Evolutionary conservation across 2,888 invertebrate genomes (phyloP).

Genomic region (Phyllotreta striolata): DNA sequence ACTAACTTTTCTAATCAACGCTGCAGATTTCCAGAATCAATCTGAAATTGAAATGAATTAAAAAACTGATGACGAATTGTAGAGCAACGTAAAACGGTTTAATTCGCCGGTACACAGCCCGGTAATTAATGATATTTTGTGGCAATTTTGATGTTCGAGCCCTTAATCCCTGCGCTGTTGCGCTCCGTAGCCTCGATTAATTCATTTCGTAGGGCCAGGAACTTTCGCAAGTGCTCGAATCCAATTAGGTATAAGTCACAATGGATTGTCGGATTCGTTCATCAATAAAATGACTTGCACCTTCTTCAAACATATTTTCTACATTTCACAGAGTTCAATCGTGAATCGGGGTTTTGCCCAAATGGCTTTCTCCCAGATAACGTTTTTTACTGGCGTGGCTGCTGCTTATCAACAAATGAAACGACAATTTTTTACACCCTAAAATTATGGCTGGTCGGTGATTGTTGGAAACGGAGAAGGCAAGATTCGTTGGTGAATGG

Average conservation of each 20-base stretch:
- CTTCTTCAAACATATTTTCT: conserved; percentile 46
- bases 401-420: conserved; percentile 39
- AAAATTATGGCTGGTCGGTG: conserved; percentile 15
- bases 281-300: conserved; percentile 47
- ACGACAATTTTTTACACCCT: conserved; percentile 37
- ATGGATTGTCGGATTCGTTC: conserved; percentile 47
- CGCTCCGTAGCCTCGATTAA: conserved; percentile 55
- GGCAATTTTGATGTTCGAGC: conserved; percentile 56
- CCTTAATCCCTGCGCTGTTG: conserved; percentile 46
- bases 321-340: conserved; percentile 50
- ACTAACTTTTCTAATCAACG: neutral
- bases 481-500: conserved; percentile 3
- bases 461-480: conserved; percentile 3
- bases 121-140: conserved; percentile 57
- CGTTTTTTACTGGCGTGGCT: conserved; percentile 35
- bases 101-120: conserved; percentile 40
- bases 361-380: conserved; percentile 39
- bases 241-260: conserved; percentile 60
- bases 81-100: conserved; percentile 43
- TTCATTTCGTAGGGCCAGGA: conserved; percentile 53
- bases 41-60: conserved; percentile 33
- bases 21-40: conserved; percentile 26
- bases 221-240: conserved; percentile 53
- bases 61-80: conserved; percentile 42
- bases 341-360: conserved; percentile 51